Evolutionary conservation across 2,797 vertebrate genomes (phyloP).

Genomic region (Bradypodion ventrale): DNA sequence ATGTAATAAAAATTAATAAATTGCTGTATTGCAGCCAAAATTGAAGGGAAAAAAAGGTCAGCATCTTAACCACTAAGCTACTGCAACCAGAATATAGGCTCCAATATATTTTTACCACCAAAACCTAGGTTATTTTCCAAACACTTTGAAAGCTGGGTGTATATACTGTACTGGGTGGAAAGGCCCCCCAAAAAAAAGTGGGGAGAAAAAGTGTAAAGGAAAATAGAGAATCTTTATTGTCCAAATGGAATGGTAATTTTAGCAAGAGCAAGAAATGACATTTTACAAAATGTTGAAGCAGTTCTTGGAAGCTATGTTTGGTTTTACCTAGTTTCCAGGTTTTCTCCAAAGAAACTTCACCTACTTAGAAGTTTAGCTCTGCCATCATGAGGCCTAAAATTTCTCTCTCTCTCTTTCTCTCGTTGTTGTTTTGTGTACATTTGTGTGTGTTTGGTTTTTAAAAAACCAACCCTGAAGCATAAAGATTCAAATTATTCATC

Average conservation of each 20-base stretch:
- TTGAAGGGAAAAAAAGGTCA: too few species aligned
- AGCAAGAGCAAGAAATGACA: background rate
- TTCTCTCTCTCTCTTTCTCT: background rate
- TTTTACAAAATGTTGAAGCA: background rate
- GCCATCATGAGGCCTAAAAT: background rate
- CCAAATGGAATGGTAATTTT: background rate
- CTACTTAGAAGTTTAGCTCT: background rate
- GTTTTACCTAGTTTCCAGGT: background rate
- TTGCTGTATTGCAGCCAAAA: too few species aligned
- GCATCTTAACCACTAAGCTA: too few species aligned
- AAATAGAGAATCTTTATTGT: background rate
- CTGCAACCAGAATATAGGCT: background rate
- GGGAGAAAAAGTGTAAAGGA: background rate
- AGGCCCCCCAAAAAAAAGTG: too few species aligned
- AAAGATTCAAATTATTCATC: background rate
- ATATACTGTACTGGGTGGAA: too few species aligned
- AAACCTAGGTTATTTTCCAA: background rate
- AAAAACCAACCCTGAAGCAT: background rate
- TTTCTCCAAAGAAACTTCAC: background rate
- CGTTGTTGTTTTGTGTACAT: too few species aligned
- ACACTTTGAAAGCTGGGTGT: too few species aligned
- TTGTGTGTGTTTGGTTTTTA: background rate
- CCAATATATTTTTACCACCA: background rate
- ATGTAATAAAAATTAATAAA: too few species aligned
- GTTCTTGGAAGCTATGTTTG: background rate